Base-by-base conservation (phyloP, 30 jellyfish, hydroid and myxozoan species). In the Aurelia coerulea region DNA sequence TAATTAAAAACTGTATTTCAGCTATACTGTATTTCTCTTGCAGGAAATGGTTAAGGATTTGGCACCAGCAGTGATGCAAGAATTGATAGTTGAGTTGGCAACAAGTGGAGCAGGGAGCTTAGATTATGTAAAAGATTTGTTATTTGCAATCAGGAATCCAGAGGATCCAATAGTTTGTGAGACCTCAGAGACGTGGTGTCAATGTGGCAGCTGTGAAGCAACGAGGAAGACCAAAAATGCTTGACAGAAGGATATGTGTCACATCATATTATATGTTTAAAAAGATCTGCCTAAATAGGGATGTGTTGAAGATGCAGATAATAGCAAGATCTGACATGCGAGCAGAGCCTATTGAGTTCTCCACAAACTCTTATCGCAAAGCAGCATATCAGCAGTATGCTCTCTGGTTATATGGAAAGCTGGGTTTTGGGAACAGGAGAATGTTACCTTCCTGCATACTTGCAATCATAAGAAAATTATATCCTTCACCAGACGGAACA, bases 161-260 rank as follows among this genome's bases (percentile, higher is more conserved):
- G n/a, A 69, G 29, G 80, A 69, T 32, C 80, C 80, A 23, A 39
- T 39, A 7, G 80, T 29, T 69, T 15, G 65, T 69, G 64, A 29
- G 65, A 69, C 60, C 63, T 39, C 60, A 69, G 64, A 29, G 80
- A 79, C 78, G 10, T 74, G 85, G 85, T 74, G 85, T 52, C 41
- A 74, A 74, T 74, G 85, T 53, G 75, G 85, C 14, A 11, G 13
- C 76, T 74, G 85, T 37, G 54, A 9, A 23, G 10, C 42, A 17
- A 74, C 50, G 78, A 74, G 32, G 54, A 49, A 32, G 85, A 74
- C 14, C 12, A 52, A 52, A 74, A 74, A 53, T 74, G 85, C 78
- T 74, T 53, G 85, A 41, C 76, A 74, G 75, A 74, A 74, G 76
- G 85, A 49, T 52, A 52, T 74, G 85, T 74, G 85, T 74, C 46